These are phyloP conservation scores for Nemopilema nomurai DNA, from an alignment of 30 jellyfish, hydroid and myxozoan genomes.

Conservation along the genomic window DNA sequence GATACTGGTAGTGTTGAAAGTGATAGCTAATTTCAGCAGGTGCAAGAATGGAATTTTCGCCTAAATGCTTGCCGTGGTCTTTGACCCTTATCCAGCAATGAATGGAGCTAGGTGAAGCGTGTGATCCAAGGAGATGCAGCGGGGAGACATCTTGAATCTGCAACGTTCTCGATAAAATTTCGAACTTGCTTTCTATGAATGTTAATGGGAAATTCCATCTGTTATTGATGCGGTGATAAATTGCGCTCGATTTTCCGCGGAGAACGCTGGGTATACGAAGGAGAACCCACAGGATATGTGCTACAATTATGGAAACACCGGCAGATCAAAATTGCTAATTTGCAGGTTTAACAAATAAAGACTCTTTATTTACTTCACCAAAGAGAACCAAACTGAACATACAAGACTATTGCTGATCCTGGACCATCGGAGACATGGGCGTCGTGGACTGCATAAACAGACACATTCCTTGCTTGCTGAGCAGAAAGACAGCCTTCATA, in stretches of 20 bases:
- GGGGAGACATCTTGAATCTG: neutral
- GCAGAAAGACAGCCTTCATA: slow-evolving; percentile 83
- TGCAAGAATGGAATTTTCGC: neutral
- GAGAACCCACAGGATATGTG: neutral
- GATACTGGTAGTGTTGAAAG: too few species aligned
- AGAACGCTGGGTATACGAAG: neutral
- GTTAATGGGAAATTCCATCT: too few species aligned
- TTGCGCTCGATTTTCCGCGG: neutral
- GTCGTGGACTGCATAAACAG: slow-evolving; percentile 66
- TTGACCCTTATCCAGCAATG: neutral
- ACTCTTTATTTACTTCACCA: neutral
- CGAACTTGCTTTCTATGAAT: too few species aligned
- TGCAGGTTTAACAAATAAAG: neutral
- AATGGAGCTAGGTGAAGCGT: neutral
- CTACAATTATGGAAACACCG: neutral
- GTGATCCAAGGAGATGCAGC: neutral
- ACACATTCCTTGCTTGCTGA: slow-evolving; percentile 82
- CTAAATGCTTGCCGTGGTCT: neutral
- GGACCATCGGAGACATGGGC: slow-evolving; percentile 59
- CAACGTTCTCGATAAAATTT: too few species aligned
- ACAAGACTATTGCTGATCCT: neutral
- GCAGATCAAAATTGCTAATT: neutral
- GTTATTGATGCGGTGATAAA: too few species aligned
- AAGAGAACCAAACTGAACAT: neutral
- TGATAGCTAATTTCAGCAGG: neutral